Evolutionary conservation across 2,797 vertebrate genomes (phyloP).

Genomic region (Hirundo rustica): DNA sequence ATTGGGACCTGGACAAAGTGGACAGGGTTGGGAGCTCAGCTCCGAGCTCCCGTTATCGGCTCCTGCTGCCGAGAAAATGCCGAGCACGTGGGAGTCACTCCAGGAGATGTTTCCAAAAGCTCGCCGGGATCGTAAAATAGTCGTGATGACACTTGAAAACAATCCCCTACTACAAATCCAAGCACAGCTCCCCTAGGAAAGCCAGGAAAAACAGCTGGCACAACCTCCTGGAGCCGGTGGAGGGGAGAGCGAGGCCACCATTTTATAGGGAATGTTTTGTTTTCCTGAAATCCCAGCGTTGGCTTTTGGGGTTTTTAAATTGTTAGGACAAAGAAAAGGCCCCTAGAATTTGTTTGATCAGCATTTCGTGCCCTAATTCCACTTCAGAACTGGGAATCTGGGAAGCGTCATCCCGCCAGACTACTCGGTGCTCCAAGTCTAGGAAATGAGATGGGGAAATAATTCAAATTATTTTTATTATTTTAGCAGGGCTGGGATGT

Average conservation of each 20-base stretch:
- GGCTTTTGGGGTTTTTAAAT: not conserved
- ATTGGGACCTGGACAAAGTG: not conserved
- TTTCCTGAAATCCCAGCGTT: accelerated
- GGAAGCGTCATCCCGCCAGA: not conserved
- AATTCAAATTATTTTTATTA: not conserved
- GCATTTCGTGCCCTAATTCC: not conserved
- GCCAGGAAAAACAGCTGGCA: not conserved
- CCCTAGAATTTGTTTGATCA: not conserved
- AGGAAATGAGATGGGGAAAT: not conserved
- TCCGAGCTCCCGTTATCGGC: not conserved
- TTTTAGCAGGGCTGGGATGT: not conserved
- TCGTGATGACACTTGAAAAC: not conserved
- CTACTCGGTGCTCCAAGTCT: accelerated
- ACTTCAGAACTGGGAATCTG: not conserved
- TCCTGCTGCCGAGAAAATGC: not conserved
- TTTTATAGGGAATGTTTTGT: not conserved
- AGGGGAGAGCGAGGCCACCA: not conserved
- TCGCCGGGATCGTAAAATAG: not conserved
- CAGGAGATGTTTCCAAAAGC: not conserved
- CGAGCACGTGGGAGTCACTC: not conserved
- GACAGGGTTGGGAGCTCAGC: not conserved
- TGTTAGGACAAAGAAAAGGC: not conserved
- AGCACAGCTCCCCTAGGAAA: not conserved
- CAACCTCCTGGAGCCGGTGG: not conserved
- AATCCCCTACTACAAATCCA: not conserved